Evolutionary conservation across 2,113 vertebrate genomes (phyloP).

Genomic region (Megatriorchis doriae): DNA sequence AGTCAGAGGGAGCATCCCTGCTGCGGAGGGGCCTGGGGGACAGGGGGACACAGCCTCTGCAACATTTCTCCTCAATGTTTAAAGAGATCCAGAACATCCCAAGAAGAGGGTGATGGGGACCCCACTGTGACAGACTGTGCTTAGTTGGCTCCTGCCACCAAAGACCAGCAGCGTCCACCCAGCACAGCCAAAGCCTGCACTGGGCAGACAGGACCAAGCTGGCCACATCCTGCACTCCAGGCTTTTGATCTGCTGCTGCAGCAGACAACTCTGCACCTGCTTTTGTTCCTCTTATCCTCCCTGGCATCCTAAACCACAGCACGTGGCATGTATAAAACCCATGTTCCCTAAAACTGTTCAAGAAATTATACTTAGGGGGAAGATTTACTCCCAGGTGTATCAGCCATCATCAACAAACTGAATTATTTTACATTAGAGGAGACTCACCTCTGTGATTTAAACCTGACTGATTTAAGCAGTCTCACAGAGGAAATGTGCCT

Average conservation of each 20-base stretch:
- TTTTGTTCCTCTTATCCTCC: conserved; percentile 40
- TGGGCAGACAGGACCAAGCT: background rate
- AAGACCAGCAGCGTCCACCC: background rate
- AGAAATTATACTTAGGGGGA: conserved; percentile 54
- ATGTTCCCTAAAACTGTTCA: conserved; percentile 49
- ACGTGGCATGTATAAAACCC: background rate
- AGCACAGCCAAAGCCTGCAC: background rate
- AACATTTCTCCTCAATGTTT: background rate
- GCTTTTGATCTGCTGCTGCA: conserved; percentile 43
- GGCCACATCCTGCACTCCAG: conserved; percentile 10
- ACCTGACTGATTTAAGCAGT: background rate
- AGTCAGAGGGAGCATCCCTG: background rate
- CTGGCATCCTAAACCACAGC: background rate
- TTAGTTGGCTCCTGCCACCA: background rate
- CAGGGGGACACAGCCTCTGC: background rate
- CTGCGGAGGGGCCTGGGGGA: background rate
- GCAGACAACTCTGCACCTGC: conserved; percentile 62
- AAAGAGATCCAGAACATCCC: background rate
- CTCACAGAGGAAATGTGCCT: conserved; percentile 70
- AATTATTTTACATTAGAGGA: conserved; percentile 35
- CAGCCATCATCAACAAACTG: conserved; percentile 33
- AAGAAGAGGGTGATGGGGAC: background rate
- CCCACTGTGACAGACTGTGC: background rate
- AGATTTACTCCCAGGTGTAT: conserved; percentile 9
- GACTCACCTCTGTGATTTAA: conserved; percentile 61